Evolutionary conservation across 2,113 vertebrate species (phyloP).

Genomic region (Chamaetylas fuelleborni): DNA sequence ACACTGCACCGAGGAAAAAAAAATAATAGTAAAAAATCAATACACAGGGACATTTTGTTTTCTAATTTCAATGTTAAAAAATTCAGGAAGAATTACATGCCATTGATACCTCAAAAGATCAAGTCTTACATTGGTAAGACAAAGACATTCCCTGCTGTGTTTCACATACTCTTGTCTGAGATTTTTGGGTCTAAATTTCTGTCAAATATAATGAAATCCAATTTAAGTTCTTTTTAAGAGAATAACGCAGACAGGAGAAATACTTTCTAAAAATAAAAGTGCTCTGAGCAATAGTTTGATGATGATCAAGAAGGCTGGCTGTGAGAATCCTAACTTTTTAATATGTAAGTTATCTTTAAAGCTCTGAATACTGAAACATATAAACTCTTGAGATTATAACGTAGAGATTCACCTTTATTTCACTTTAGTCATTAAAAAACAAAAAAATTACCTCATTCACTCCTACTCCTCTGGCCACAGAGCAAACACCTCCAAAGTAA

Average conservation of each 20-base stretch:
- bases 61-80: not conserved
- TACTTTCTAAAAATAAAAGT: not conserved
- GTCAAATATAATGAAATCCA: not conserved
- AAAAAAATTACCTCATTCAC: constrained; percentile 90
- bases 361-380: not conserved
- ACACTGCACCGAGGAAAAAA: not conserved
- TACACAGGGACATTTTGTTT: not conserved
- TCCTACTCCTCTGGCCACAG: constrained; percentile 87
- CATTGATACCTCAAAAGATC: not conserved
- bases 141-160: not conserved
- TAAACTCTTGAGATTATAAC: not conserved
- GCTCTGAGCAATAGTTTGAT: not conserved
- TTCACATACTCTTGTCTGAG: not conserved
- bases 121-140: not conserved
- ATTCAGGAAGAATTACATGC: not conserved
- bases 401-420: not conserved
- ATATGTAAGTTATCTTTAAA: not conserved
- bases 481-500: constrained; percentile 94
- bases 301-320: not conserved
- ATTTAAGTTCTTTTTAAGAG: not conserved
- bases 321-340: not conserved
- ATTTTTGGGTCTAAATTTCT: not conserved
- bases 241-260: not conserved
- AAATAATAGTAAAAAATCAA: not conserved
- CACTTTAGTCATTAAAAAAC: not conserved